Evolutionary conservation across 2,797 vertebrate genomes (phyloP).

Genomic region (Enteromius viviparus): DNA sequence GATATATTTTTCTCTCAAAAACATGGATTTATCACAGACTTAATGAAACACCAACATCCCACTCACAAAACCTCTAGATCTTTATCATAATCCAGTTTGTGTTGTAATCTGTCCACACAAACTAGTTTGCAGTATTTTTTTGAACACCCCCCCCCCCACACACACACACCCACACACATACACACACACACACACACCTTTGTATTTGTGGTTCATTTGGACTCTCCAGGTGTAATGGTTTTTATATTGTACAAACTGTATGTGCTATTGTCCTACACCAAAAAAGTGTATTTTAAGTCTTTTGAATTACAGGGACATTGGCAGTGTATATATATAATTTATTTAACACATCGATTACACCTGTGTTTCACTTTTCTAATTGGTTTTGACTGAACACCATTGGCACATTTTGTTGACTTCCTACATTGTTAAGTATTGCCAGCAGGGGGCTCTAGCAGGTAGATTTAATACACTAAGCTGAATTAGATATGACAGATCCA

Average conservation of each 20-base stretch:
- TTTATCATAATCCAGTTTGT: background rate
- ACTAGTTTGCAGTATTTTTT: background rate
- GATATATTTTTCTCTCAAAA: background rate
- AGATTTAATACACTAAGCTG: background rate
- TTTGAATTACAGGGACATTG: too few relatives aligned
- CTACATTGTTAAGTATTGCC: background rate
- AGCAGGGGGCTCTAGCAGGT: conserved; percentile 10
- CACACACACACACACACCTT: background rate
- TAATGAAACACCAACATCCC: background rate
- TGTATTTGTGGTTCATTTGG: too few relatives aligned
- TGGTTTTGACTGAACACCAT: background rate
- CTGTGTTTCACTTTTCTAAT: background rate
- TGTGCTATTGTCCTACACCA: too few relatives aligned
- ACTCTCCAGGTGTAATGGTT: too few relatives aligned
- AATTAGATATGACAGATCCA: background rate
- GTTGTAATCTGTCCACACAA: background rate
- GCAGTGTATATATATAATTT: too few relatives aligned
- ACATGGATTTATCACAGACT: background rate
- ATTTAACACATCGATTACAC: background rate
- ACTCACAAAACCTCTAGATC: background rate
- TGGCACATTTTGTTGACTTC: background rate
- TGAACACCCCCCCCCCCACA: too few relatives aligned
- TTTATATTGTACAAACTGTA: too few relatives aligned
- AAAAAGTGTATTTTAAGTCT: too few relatives aligned
- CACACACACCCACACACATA: background rate